Conservation (phyloP, 2,113 vertebrate genomes). For the Forbesichthys papilliferus region DNA sequence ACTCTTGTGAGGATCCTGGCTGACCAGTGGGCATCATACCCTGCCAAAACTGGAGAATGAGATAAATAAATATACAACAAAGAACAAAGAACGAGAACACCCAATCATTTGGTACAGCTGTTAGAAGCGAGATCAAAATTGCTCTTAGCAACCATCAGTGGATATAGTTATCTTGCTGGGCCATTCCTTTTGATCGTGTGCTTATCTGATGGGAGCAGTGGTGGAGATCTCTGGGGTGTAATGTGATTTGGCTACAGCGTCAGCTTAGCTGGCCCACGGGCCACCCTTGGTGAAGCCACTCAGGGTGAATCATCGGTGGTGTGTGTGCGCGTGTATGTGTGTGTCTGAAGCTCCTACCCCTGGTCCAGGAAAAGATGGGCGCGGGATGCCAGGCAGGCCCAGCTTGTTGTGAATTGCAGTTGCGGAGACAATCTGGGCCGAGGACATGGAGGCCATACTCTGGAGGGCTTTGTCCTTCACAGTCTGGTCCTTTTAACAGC, state of each 20-base stretch:
- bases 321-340: not conserved
- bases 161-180: conserved; percentile 67
- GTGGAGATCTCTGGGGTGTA: conserved; percentile 66
- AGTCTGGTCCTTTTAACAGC: conserved; percentile 97
- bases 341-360: conserved; percentile 83
- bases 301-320: conserved; percentile 47
- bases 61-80: conserved; percentile 61
- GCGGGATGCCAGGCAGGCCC: conserved; percentile 96
- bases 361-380: conserved; percentile 93
- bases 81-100: conserved; percentile 44
- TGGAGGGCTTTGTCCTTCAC: conserved; percentile 99
- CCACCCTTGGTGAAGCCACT: conserved; percentile 55
- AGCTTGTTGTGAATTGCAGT: conserved; percentile 99
- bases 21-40: conserved; percentile 97
- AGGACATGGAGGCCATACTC: conserved; percentile 99
- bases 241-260: conserved; percentile 68
- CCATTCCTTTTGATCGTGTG: conserved; percentile 63
- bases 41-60: conserved; percentile 90
- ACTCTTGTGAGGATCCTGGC: conserved; percentile 99
- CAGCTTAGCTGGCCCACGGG: conserved; percentile 35
- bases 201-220: conserved; percentile 73
- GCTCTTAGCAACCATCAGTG: conserved; percentile 51
- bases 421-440: conserved; percentile 98
- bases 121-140: conserved; percentile 54
- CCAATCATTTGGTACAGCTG: conserved; percentile 48